Percentiles rank a stretch among this genome's conserved stretches.
phyloP scores from a whole-genome alignment of 92 coral and sea anemone species.

The Pocillopora meandrina region DNA sequence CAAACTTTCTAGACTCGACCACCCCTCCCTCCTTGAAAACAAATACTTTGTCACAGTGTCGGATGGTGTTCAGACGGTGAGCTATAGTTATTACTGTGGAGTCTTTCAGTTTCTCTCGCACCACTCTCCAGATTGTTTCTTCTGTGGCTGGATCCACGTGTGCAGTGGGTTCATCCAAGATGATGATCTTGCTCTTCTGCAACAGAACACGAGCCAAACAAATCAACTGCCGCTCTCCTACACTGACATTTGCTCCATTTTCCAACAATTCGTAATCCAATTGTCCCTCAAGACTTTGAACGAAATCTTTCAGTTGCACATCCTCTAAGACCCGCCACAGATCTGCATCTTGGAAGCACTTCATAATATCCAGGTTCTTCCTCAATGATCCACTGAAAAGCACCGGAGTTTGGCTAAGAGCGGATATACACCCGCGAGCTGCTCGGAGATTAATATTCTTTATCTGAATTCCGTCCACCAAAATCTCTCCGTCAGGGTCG shows the following conservation, averaged over 20 bases:
- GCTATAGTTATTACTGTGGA: background rate
- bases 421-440: too few relatives aligned
- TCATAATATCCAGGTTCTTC: background rate
- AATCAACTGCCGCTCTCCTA: too few relatives aligned
- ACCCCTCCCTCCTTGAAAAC: slow-evolving; percentile 4
- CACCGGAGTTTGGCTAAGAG: too few relatives aligned
- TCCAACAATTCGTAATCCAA: background rate
- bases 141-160: background rate
- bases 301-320: background rate
- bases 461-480: too few relatives aligned
- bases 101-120: background rate
- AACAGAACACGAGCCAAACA: background rate
- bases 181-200: background rate
- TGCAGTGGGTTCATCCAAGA: slow-evolving; percentile 2
- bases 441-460: too few relatives aligned
- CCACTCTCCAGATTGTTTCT: background rate
- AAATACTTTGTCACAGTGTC: background rate
- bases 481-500: too few relatives aligned
- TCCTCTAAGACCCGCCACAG: background rate
- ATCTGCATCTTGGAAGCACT: background rate
- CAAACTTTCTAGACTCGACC: too few relatives aligned
- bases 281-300: background rate
- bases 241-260: background rate
- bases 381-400: too few relatives aligned
- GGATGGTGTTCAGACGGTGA: slow-evolving; percentile 4